Conservation (phyloP, 2,888 invertebrate species). For the Crossocerus cetratus region DNA sequence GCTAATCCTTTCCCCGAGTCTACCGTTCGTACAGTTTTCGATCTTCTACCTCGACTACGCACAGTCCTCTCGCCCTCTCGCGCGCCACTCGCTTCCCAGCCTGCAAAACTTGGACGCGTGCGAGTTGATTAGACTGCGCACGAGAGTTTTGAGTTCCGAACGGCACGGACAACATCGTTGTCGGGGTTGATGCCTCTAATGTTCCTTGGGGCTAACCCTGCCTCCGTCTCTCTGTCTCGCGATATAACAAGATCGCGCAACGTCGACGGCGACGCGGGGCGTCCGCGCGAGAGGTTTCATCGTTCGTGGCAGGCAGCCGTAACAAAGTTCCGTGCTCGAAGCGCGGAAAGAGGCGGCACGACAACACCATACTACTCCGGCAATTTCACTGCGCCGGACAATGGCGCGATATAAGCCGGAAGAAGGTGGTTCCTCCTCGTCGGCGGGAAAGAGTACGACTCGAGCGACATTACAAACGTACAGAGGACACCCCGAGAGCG, state of each 20-base stretch:
- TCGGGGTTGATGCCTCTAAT: too few species aligned
- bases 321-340: slow-evolving; percentile 22
- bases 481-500: neutral
- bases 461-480: too few species aligned
- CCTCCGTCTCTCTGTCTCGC: too few species aligned
- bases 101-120: too few species aligned
- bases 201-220: too few species aligned
- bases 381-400: slow-evolving; percentile 46
- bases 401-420: slow-evolving; percentile 55
- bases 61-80: neutral
- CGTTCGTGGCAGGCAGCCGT: slow-evolving; percentile 36
- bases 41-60: neutral
- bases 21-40: slow-evolving; percentile 32
- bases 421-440: slow-evolving; percentile 45
- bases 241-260: neutral
- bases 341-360: slow-evolving; percentile 41
- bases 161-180: too few species aligned
- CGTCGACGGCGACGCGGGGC: neutral
- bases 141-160: too few species aligned
- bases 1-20: slow-evolving; percentile 50
- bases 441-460: slow-evolving; percentile 17
- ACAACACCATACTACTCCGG: slow-evolving; percentile 25
- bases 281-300: slow-evolving; percentile 21
- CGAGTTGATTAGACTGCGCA: too few species aligned
- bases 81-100: too few species aligned